Percentiles rank a stretch among this genome's conserved stretches.
Conservation (phyloP, 2,113 vertebrate species). For the Sinocyclocheilus rhinocerous region DNA sequence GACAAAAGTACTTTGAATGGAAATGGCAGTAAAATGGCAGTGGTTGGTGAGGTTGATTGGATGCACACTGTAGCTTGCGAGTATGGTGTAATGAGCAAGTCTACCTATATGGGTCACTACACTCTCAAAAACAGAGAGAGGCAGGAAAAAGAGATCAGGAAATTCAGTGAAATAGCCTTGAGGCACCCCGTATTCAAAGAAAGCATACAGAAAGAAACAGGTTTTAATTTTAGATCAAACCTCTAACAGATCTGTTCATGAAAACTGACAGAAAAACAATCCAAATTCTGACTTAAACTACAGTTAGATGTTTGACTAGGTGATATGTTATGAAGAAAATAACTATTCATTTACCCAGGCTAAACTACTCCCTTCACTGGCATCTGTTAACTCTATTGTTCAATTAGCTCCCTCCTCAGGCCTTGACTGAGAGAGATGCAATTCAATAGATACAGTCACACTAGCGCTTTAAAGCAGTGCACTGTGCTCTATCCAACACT, state of each 20-base stretch:
- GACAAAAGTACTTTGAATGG: neutral
- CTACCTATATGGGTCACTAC: slow-evolving; percentile 1
- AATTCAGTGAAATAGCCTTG: neutral
- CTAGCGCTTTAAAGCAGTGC: neutral
- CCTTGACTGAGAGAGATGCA: neutral
- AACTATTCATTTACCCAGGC: neutral
- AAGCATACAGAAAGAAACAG: neutral
- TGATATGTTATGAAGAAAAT: neutral
- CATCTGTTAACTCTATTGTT: neutral
- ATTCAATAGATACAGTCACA: neutral
- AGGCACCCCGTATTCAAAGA: neutral
- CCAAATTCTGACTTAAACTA: neutral
- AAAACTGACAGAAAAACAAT: neutral
- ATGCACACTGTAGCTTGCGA: neutral
- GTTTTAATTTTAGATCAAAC: neutral
- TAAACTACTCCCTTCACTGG: neutral
- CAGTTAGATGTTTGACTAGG: neutral
- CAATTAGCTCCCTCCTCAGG: neutral
- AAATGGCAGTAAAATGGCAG: neutral
- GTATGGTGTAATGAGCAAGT: neutral
- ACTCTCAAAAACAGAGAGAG: neutral
- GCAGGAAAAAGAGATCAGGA: neutral
- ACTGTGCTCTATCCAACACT: neutral
- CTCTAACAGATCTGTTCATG: neutral
- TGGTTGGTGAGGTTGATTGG: neutral